These are phyloP conservation scores for Diplodus sargus DNA, from an alignment of 2,797 vertebrate genomes.

Conservation along the genomic window DNA sequence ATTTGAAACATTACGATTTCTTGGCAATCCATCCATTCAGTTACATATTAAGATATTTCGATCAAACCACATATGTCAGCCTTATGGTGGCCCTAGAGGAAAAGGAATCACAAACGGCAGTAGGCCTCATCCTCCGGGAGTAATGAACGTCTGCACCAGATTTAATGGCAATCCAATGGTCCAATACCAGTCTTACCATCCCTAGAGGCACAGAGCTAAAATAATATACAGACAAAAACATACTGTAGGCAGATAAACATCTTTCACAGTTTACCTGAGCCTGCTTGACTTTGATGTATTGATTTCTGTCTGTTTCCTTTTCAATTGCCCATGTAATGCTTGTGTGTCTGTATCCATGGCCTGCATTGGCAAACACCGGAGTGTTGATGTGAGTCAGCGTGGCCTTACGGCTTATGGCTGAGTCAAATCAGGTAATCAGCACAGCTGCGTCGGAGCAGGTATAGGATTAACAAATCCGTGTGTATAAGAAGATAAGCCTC, in stretches of 20 bases:
- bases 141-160: background rate
- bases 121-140: background rate
- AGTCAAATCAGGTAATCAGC: constrained; percentile 66
- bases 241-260: background rate
- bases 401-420: constrained; percentile 48
- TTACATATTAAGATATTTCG: background rate
- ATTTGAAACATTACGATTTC: no score
- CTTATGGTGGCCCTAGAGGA: background rate
- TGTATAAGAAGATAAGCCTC: constrained; percentile 67
- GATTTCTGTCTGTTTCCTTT: background rate
- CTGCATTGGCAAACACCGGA: constrained; percentile 16
- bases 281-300: background rate
- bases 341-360: background rate
- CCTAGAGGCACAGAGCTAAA: background rate
- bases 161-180: background rate
- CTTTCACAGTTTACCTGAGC: background rate
- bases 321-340: constrained; percentile 8
- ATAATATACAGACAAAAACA: background rate
- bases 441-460: constrained; percentile 55
- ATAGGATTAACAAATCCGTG: constrained; percentile 65
- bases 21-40: background rate
- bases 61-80: background rate
- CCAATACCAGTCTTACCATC: background rate
- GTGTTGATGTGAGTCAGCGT: constrained; percentile 46
- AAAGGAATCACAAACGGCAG: background rate